Evolutionary conservation across 2,797 vertebrate species (phyloP).

Genomic region (Lithobates sylvaticus): DNA sequence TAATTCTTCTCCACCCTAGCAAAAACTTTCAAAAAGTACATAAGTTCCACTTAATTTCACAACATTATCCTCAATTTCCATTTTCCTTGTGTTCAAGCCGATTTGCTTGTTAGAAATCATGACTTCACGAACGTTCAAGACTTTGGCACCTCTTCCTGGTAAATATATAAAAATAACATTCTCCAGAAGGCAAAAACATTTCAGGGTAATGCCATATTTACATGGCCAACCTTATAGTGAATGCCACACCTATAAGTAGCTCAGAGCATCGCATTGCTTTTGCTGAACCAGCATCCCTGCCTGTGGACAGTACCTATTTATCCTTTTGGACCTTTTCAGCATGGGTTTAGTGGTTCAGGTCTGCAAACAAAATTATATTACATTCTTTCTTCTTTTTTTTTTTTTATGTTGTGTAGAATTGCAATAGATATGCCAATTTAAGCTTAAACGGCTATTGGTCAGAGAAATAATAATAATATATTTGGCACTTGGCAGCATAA

Average conservation of each 20-base stretch:
- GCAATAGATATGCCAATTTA: background rate
- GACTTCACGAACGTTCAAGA: background rate
- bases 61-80: background rate
- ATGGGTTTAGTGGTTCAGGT: background rate
- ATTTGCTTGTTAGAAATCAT: background rate
- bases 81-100: background rate
- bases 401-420: background rate
- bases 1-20: background rate
- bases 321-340: background rate
- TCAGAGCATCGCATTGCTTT: too few relatives aligned
- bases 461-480: background rate
- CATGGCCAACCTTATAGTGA: background rate
- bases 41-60: background rate
- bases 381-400: background rate
- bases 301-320: background rate
- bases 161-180: background rate
- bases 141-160: background rate
- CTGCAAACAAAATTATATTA: background rate
- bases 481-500: background rate
- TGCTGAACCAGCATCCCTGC: background rate
- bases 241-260: too few relatives aligned
- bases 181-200: background rate
- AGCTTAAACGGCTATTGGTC: background rate
- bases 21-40: too few relatives aligned
- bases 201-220: too few relatives aligned